A percentile compares a stretch with the other conserved stretches of the same genome.
Evolutionary conservation across 1,140 invertebrate genomes (phyloP).

Genomic region (Hormaphis cornu): DNA sequence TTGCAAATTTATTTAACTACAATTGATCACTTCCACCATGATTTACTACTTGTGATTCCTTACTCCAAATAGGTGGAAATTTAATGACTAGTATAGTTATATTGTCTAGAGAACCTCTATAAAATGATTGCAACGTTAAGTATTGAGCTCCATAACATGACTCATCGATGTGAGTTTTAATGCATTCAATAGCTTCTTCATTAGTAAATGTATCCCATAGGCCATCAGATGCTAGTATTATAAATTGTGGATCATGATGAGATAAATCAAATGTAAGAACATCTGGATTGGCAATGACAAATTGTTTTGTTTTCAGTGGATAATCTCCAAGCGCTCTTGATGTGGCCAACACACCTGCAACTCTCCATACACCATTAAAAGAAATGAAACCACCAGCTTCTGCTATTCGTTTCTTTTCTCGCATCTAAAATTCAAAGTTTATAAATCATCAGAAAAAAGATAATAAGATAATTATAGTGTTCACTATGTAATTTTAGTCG

Average conservation of each 20-base stretch:
- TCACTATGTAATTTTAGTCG: too few relatives aligned
- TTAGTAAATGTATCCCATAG: slow-evolving; percentile 92
- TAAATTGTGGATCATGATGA: slow-evolving; percentile 75
- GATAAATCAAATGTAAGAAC: slow-evolving; percentile 84
- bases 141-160: slow-evolving; percentile 81
- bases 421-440: slow-evolving; percentile 49
- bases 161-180: slow-evolving; percentile 71
- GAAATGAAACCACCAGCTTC: slow-evolving; percentile 87
- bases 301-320: slow-evolving; percentile 84
- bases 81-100: slow-evolving; percentile 89
- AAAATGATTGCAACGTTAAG: slow-evolving; percentile 80
- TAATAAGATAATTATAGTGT: too few relatives aligned
- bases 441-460: slow-evolving; percentile 29
- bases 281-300: slow-evolving; percentile 90
- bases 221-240: slow-evolving; percentile 88
- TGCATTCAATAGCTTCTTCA: slow-evolving; percentile 83
- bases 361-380: slow-evolving; percentile 92
- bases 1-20: neutral
- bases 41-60: slow-evolving; percentile 9
- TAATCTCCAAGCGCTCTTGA: slow-evolving; percentile 91
- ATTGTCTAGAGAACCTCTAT: slow-evolving; percentile 86
- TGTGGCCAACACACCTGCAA: slow-evolving; percentile 89
- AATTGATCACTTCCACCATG: slow-evolving; percentile 1
- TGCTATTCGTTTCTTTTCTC: slow-evolving; percentile 77
- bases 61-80: slow-evolving; percentile 44